phyloP scores from a whole-genome alignment of 2,797 vertebrate genomes.

The Chelidonichthys spinosus region DNA sequence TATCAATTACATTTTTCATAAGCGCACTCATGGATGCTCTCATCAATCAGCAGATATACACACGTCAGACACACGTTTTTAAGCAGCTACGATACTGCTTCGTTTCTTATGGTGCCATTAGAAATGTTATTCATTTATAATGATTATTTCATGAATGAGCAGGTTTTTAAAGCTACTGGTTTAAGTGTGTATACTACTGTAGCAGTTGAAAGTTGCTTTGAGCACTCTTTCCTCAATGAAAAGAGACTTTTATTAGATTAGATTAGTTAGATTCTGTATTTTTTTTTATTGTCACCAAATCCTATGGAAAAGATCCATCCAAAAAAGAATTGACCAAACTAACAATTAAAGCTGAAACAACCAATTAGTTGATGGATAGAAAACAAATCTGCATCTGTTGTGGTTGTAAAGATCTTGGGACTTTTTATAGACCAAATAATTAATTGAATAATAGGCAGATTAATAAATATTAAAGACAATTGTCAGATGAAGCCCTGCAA shows the following conservation, averaged over 20 bases:
- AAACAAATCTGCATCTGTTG: too few relatives aligned
- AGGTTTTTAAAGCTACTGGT: too few relatives aligned
- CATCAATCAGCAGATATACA: constrained; percentile 22
- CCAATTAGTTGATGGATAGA: neutral
- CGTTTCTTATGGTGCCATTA: neutral
- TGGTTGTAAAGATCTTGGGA: too few relatives aligned
- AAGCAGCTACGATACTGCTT: constrained; percentile 2
- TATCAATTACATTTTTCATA: constrained; percentile 24
- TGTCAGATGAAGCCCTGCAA: neutral
- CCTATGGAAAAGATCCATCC: neutral
- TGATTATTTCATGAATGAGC: neutral
- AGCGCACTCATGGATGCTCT: neutral
- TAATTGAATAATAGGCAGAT: neutral
- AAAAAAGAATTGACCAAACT: neutral
- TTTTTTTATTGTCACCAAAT: neutral
- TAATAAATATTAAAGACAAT: neutral
- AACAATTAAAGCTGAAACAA: neutral
- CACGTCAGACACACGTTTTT: neutral
- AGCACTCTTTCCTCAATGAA: neutral
- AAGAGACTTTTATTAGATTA: neutral
- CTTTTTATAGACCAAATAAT: too few relatives aligned
- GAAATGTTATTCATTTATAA: neutral
- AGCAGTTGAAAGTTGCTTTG: neutral
- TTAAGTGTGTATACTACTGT: too few relatives aligned
- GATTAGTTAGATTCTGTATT: neutral